phyloP scores from a whole-genome alignment of 2,797 vertebrate genomes.

The Semaprochilodus insignis region DNA sequence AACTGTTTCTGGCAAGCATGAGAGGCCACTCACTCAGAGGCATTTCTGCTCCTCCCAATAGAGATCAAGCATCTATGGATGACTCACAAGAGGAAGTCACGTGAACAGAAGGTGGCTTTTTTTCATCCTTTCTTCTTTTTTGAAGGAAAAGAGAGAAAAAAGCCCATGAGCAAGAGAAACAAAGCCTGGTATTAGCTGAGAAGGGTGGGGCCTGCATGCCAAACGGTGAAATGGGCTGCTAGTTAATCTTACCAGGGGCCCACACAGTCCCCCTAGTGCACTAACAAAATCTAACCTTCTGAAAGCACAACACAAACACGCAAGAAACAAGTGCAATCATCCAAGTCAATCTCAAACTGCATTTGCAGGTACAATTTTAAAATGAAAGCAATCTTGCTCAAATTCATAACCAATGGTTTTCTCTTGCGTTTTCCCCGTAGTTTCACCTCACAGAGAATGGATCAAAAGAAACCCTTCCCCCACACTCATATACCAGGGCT shows the following conservation, averaged over 20 bases:
- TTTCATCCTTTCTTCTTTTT: conserved; percentile 80
- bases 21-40: conserved; percentile 49
- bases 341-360: neutral
- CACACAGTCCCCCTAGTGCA: conserved; percentile 81
- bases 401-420: neutral
- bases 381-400: conserved; percentile 1
- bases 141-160: conserved; percentile 61
- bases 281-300: conserved; percentile 45
- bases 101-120: conserved; percentile 74
- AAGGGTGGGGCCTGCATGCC: conserved; percentile 84
- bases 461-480: conserved; percentile 45
- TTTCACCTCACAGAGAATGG: conserved; percentile 32
- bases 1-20: conserved; percentile 46
- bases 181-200: conserved; percentile 85
- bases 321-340: neutral
- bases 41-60: conserved; percentile 67
- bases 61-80: conserved; percentile 77
- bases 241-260: conserved; percentile 85
- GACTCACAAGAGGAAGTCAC: conserved; percentile 86
- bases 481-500: conserved; percentile 38
- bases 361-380: neutral
- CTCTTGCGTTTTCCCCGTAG: neutral
- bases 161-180: conserved; percentile 83
- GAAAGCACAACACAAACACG: neutral
- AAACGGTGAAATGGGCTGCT: conserved; percentile 84